phyloP scores from a whole-genome alignment of 1,140 invertebrate genomes.

The Amyelois transitella region DNA sequence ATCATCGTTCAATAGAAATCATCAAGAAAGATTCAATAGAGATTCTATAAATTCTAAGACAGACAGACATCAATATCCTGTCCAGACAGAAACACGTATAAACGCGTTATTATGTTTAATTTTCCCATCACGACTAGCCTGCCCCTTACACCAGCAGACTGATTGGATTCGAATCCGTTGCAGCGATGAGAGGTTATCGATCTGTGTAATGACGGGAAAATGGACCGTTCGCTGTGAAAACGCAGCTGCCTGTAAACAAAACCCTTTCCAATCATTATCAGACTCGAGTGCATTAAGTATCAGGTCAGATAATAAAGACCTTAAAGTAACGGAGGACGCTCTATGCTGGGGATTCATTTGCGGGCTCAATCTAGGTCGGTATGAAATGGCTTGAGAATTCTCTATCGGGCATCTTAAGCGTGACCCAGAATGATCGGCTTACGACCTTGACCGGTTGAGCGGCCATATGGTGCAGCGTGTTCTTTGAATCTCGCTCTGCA shows the following conservation, averaged over 20 bases:
- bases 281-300: neutral
- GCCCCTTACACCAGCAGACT: constrained; percentile 4
- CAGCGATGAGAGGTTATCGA: constrained; percentile 26
- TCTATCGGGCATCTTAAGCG: constrained; percentile 22
- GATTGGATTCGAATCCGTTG: constrained; percentile 27
- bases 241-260: constrained; percentile 34
- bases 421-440: constrained; percentile 15
- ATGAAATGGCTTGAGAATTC: neutral
- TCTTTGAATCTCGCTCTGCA: constrained; percentile 25
- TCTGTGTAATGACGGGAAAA: constrained; percentile 41
- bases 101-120: constrained; percentile 25
- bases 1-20: too few species aligned
- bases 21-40: too few species aligned
- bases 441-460: constrained; percentile 41
- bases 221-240: constrained; percentile 25
- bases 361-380: neutral
- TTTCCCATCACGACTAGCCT: constrained; percentile 8
- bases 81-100: constrained; percentile 16
- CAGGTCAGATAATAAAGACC: constrained; percentile 22
- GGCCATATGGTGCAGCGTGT: constrained; percentile 24
- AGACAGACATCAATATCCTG: constrained; percentile 55
- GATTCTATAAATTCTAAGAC: constrained; percentile 21
- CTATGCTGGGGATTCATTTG: neutral
- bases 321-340: constrained; percentile 6
- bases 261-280: constrained; percentile 40